Evolutionary conservation across 2,113 vertebrate species (phyloP).

Genomic region (Oncorhynchus masou): DNA sequence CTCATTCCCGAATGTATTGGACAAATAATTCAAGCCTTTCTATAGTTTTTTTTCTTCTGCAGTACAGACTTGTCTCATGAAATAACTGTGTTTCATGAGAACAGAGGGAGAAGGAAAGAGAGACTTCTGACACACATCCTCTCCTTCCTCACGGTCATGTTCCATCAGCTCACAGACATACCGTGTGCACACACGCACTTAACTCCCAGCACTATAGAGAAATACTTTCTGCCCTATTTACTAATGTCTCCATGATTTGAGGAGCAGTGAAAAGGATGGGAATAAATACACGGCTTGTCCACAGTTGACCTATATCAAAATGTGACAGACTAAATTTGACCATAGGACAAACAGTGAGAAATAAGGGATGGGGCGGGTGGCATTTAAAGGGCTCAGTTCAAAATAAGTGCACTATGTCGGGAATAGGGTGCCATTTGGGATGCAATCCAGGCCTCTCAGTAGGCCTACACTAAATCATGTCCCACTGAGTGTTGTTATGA

Average conservation of each 20-base stretch:
- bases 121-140: background rate
- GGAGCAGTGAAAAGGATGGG: background rate
- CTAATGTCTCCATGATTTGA: constrained; percentile 4
- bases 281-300: background rate
- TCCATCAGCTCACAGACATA: background rate
- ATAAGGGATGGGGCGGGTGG: background rate
- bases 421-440: too few species aligned
- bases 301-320: constrained; percentile 1
- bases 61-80: too few species aligned
- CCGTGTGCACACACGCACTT: background rate
- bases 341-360: background rate
- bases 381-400: too few species aligned
- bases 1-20: too few species aligned
- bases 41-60: too few species aligned
- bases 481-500: too few species aligned
- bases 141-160: background rate
- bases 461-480: too few species aligned
- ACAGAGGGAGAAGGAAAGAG: background rate
- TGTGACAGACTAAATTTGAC: background rate
- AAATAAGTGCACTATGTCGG: too few species aligned
- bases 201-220: constrained; percentile 9
- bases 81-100: background rate
- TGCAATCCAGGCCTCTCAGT: too few species aligned
- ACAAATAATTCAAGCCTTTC: too few species aligned
- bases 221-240: constrained; percentile 52